Conservation (phyloP, 1,140 invertebrate species). For the Atta texana region DNA sequence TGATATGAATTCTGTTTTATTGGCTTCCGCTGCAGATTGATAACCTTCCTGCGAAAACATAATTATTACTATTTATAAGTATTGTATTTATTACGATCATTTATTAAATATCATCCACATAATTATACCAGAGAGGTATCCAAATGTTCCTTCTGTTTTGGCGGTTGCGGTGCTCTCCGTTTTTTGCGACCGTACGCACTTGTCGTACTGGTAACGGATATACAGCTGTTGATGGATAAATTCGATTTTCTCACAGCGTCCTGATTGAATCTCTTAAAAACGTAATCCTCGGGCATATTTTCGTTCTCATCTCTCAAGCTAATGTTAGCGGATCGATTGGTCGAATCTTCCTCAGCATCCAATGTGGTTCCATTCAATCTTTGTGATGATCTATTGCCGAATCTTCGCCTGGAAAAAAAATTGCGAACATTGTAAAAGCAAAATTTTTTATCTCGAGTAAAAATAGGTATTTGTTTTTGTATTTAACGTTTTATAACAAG, state of each 20-base stretch:
- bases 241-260: conserved; percentile 83
- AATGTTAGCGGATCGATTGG: conserved; percentile 62
- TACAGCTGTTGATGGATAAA: conserved; percentile 83
- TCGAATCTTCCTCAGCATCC: conserved; percentile 70
- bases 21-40: not conserved
- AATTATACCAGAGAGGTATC: conserved; percentile 72
- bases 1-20: conserved; percentile 58
- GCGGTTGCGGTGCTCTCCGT: conserved; percentile 82
- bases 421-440: not conserved
- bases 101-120: not conserved
- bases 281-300: conserved; percentile 80
- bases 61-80: conserved; percentile 2
- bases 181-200: conserved; percentile 82
- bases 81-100: conserved; percentile 8
- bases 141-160: conserved; percentile 73
- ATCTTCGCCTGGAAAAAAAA: conserved; percentile 74
- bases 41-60: conserved; percentile 68
- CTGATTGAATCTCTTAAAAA: conserved; percentile 82
- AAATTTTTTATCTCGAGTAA: not conserved
- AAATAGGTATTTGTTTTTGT: not conserved
- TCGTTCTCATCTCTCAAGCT: conserved; percentile 81
- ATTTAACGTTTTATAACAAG: not conserved
- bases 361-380: conserved; percentile 66
- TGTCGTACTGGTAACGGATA: conserved; percentile 80
- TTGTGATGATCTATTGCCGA: conserved; percentile 79